Base-by-base conservation (phyloP, 2,797 vertebrate genomes). In the Podarcis lilfordi region DNA sequence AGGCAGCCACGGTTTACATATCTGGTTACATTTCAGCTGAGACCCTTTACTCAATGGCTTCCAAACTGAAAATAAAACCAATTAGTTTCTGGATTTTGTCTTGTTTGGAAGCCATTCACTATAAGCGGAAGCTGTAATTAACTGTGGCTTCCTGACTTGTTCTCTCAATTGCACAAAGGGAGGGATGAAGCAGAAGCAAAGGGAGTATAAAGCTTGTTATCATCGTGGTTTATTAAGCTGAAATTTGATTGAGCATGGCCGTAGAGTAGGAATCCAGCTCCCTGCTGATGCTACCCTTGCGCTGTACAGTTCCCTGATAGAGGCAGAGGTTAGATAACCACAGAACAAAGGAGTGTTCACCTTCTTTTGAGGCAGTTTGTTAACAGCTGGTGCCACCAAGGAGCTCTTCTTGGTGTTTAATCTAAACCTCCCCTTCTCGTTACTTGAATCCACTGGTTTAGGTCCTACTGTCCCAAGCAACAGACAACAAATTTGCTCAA, bases 281-380 rank as follows among this genome's bases (percentile, higher is more conserved):
- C 32, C n/a, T 35, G 5, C n/a, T 35, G n/a, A 72, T 72, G 71
- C 21, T 32, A 15, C 71, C 2, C n/a, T 32, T 35, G n/a, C 32
- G n/a, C 17, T 32, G 11, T 37, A 15, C 32, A 74, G 8, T 25
- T 32, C 15, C 71, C 15, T 74, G 71, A 50, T 50, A 74, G 23
- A 74, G n/a, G 29, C 27, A n/a, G 32, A 50, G 13, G 50, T 50
- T 50, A 50, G 50, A 15, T 50, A 72, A 72, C n/a, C 13, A 5
- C 11, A 1, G 1, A 0, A n/a, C 11, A 29, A 69, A 69, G 27
- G 68, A 9, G 25, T 1, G 1, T 32, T 11, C 29, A n/a, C 11
- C 27, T 29, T n/a, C 9, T 29, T 11, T 8, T 71, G 68, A 71
- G 27, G 68, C 68, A 71, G 66, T n/a, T 4, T 35, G 32, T 74